Conservation (phyloP, 1,140 invertebrate species). For the Lordiphosa stackelbergi region DNA sequence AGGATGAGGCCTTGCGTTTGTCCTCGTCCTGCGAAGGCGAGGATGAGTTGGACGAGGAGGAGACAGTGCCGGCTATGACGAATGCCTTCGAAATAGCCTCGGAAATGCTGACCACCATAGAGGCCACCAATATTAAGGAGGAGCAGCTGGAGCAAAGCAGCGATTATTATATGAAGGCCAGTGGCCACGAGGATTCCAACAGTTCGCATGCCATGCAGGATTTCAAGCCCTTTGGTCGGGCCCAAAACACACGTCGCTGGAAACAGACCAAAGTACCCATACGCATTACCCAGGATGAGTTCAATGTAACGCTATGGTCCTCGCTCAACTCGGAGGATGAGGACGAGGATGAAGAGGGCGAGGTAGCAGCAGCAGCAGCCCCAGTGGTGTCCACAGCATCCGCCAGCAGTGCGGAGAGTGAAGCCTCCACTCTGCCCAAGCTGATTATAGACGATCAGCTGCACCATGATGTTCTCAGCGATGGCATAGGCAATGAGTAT, state of each 20-base stretch:
- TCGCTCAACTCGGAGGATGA: slow-evolving; percentile 63
- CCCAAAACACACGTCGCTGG: slow-evolving; percentile 50
- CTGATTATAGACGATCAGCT: slow-evolving; percentile 54
- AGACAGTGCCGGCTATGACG: slow-evolving; percentile 23
- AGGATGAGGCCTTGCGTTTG: slow-evolving; percentile 44
- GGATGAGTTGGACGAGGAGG: slow-evolving; percentile 35
- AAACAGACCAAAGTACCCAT: slow-evolving; percentile 69
- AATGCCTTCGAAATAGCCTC: slow-evolving; percentile 63
- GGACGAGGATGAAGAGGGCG: slow-evolving; percentile 50
- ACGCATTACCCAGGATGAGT: slow-evolving; percentile 64
- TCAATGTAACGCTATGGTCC: slow-evolving; percentile 65
- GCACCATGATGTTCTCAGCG: slow-evolving; percentile 58
- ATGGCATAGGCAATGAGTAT: slow-evolving; percentile 66
- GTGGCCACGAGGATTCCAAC: slow-evolving; percentile 47
- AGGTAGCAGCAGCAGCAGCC: slow-evolving; percentile 28
- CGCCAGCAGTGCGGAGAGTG: slow-evolving; percentile 7
- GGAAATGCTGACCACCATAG: slow-evolving; percentile 60
- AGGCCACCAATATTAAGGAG: slow-evolving; percentile 59
- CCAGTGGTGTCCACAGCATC: background rate
- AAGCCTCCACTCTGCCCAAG: slow-evolving; percentile 37
- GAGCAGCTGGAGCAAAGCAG: slow-evolving; percentile 50
- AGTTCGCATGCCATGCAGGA: slow-evolving; percentile 52
- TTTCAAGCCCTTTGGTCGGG: slow-evolving; percentile 54
- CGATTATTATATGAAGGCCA: slow-evolving; percentile 59
- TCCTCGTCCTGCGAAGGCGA: slow-evolving; percentile 43